Conservation (phyloP, 1,140 invertebrate genomes). For the Steinernema feltiae region DNA sequence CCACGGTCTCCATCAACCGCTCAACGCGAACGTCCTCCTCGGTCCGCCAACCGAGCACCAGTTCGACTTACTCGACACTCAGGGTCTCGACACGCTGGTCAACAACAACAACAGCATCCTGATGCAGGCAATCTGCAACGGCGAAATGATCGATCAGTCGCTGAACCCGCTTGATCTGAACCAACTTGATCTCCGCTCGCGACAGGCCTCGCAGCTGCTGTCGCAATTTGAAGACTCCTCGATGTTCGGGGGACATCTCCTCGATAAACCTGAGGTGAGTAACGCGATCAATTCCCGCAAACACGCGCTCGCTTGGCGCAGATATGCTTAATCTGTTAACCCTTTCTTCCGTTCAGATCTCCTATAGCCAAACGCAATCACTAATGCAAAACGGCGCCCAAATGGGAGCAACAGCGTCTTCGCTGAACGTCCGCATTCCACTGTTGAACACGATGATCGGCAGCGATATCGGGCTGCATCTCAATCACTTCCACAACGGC, state of each 20-base stretch:
- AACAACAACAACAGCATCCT: constrained; percentile 32
- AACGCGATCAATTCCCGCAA: no score
- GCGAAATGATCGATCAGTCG: constrained; percentile 19
- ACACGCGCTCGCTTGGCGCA: no score
- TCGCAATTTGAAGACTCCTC: neutral
- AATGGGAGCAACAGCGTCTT: neutral
- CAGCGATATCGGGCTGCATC: neutral
- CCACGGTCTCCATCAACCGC: constrained; percentile 19
- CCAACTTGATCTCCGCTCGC: constrained; percentile 1
- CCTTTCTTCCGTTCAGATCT: neutral
- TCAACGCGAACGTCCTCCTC: constrained; percentile 22
- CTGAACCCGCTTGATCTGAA: constrained; percentile 16
- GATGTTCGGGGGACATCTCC: constrained; percentile 2
- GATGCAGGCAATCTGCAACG: constrained; percentile 30
- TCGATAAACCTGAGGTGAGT: constrained; percentile 19
- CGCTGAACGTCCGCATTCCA: constrained; percentile 1
- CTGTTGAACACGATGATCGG: constrained; percentile 9
- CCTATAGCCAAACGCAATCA: neutral
- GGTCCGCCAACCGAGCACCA: constrained; percentile 33
- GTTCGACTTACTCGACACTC: constrained; percentile 28
- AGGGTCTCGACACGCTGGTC: constrained; percentile 28
- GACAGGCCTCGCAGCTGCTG: neutral
- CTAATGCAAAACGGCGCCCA: neutral
- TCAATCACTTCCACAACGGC: neutral
- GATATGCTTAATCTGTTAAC: neutral